Conservation (phyloP, 2,888 invertebrate genomes). For the Sesamia inferens region DNA sequence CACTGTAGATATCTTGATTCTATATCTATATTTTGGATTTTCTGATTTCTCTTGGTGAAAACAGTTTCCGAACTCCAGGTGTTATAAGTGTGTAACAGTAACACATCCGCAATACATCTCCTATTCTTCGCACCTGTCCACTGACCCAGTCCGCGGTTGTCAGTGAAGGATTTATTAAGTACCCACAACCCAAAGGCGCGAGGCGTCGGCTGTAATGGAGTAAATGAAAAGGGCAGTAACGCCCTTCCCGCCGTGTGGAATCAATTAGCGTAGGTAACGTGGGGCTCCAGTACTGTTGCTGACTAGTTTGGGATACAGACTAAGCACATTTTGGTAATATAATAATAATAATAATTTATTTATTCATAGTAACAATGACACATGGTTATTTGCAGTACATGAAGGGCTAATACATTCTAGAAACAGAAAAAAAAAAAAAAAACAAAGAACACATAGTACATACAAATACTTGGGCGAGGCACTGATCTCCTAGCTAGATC, state of each 20-base stretch:
- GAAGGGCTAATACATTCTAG: no score
- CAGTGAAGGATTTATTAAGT: constrained; percentile 57
- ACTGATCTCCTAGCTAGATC: no score
- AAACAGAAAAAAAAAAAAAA: no score
- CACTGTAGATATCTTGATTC: no score
- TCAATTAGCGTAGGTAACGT: constrained; percentile 55
- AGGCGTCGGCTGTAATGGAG: constrained; percentile 28
- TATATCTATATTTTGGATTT: neutral
- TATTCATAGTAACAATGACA: no score
- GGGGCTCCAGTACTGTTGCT: constrained; percentile 23
- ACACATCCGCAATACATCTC: constrained; percentile 1
- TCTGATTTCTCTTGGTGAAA: neutral
- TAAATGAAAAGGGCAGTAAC: constrained; percentile 54
- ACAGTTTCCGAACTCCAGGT: neutral
- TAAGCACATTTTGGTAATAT: constrained; percentile 9
- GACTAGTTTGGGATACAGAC: neutral
- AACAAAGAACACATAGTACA: no score
- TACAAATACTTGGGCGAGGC: no score
- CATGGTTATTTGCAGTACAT: no score
- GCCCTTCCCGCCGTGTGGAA: constrained; percentile 34
- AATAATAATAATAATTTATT: no score
- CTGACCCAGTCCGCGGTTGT: constrained; percentile 28
- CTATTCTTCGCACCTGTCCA: constrained; percentile 27
- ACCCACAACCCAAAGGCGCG: constrained; percentile 26
- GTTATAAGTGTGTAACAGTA: neutral